Conservation (phyloP, 1,140 invertebrate genomes). For the Dermatophagoides farinae region DNA sequence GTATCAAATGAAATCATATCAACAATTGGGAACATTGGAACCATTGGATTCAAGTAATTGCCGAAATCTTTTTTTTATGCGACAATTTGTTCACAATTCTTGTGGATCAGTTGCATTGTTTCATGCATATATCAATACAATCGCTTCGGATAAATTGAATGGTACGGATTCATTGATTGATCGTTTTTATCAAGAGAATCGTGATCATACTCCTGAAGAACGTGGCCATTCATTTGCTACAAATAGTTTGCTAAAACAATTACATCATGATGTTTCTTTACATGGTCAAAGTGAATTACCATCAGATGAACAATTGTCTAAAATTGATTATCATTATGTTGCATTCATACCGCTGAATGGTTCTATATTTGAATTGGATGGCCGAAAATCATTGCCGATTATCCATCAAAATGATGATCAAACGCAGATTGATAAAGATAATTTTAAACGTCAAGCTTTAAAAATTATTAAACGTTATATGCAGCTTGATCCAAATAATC, state of each 20-base stretch:
- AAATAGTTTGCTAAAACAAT: background rate
- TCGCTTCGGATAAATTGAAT: background rate
- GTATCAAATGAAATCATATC: background rate
- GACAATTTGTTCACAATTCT: background rate
- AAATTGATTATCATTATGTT: conserved; percentile 1
- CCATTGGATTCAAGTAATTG: background rate
- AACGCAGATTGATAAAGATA: too few relatives aligned
- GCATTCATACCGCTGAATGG: background rate
- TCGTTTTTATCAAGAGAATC: background rate
- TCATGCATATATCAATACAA: conserved; percentile 3
- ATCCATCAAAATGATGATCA: too few relatives aligned
- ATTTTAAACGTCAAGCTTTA: background rate
- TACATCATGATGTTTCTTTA: background rate
- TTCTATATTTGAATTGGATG: background rate
- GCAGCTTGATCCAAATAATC: background rate
- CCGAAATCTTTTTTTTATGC: background rate
- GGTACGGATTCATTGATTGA: too few relatives aligned
- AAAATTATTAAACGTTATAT: background rate
- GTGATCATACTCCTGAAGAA: background rate
- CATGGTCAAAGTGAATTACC: background rate
- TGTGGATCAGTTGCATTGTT: conserved; percentile 1
- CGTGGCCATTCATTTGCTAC: background rate
- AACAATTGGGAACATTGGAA: background rate
- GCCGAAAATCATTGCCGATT: background rate
- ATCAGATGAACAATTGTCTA: background rate